phyloP scores from a whole-genome alignment of 2,113 vertebrate species.

The Suricata suricatta region DNA sequence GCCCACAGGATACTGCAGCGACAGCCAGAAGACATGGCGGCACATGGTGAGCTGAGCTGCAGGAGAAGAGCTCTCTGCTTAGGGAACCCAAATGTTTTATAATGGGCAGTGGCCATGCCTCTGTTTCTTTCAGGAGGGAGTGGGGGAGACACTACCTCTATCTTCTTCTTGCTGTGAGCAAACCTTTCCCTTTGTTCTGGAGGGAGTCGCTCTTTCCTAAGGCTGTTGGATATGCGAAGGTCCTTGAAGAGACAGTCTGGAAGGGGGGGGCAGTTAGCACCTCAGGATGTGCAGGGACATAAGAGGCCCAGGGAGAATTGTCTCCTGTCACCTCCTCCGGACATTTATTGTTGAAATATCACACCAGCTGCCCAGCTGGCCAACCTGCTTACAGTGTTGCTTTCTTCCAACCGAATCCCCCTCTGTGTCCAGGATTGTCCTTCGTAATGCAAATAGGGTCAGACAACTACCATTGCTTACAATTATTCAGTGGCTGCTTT shows the following conservation, averaged over 20 bases:
- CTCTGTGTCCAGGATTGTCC: neutral
- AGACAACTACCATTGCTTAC: neutral
- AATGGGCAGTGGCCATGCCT: neutral
- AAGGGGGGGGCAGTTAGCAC: neutral
- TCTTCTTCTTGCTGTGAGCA: neutral
- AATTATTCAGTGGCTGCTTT: neutral
- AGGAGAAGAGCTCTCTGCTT: neutral
- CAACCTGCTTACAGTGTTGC: neutral
- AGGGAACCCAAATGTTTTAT: neutral
- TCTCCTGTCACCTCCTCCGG: neutral
- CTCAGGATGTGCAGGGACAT: neutral
- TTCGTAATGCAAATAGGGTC: neutral
- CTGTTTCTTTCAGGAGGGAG: neutral
- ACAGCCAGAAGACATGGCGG: neutral
- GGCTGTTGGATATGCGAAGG: neutral
- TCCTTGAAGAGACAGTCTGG: neutral
- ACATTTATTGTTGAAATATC: neutral
- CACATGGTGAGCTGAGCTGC: neutral
- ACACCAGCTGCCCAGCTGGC: neutral
- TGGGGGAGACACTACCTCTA: fast-evolving
- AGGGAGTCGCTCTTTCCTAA: neutral
- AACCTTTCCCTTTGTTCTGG: neutral
- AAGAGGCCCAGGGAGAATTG: neutral
- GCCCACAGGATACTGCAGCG: neutral
- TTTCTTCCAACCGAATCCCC: neutral